Conservation (phyloP, 1,140 invertebrate genomes). For the Drosophila bifasciata region DNA sequence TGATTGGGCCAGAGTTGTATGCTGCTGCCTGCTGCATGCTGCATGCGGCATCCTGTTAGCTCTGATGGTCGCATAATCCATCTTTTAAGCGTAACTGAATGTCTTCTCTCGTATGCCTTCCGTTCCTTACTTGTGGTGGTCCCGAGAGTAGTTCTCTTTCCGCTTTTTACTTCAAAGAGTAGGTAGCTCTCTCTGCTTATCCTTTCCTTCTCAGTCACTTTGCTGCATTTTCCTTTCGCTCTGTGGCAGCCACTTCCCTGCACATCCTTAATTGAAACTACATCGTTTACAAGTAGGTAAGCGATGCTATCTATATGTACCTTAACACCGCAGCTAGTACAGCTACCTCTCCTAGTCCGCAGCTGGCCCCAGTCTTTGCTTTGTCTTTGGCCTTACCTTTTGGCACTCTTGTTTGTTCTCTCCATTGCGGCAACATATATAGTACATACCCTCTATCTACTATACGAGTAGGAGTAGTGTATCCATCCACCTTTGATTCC, state of each 20-base stretch:
- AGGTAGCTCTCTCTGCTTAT: constrained; percentile 13
- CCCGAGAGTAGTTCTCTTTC: no score
- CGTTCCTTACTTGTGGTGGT: no score
- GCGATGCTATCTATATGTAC: constrained; percentile 49
- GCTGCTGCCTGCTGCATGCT: no score
- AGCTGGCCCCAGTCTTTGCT: constrained; percentile 3
- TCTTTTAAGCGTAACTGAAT: no score
- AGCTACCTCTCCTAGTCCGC: neutral
- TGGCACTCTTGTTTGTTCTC: constrained; percentile 68
- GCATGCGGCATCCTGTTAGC: no score
- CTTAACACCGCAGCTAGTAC: neutral
- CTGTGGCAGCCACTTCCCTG: constrained; percentile 23
- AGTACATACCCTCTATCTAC: constrained; percentile 34
- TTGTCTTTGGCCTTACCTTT: constrained; percentile 58
- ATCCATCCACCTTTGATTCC: constrained; percentile 4
- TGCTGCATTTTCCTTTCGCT: constrained; percentile 17
- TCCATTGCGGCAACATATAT: constrained; percentile 30
- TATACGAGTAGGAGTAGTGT: neutral
- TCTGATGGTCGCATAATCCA: no score
- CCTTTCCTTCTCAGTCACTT: neutral
- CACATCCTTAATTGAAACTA: constrained; percentile 68
- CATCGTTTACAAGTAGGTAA: constrained; percentile 72
- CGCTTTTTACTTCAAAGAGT: constrained; percentile 1
- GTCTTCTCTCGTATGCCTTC: no score
- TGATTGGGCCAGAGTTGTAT: no score